Evolutionary conservation across 2,113 vertebrate genomes (phyloP), one percentile per base, ranked within the genome.

Genomic region (Psammodynastes pulverulentus): DNA sequence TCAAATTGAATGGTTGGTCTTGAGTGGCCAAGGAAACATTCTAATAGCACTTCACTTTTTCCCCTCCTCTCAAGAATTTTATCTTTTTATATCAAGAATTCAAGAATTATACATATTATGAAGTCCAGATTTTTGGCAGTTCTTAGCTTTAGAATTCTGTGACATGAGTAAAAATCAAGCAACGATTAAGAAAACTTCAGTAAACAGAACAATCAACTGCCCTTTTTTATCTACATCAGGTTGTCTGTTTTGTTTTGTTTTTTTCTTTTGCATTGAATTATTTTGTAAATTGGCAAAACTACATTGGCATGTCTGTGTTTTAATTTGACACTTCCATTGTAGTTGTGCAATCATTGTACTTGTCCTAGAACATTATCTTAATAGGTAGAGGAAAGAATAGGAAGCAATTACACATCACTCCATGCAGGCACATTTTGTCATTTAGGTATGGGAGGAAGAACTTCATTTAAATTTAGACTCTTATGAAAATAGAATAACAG

Each of bases 391-490:
- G 2, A 88, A 58, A 87, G 52, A 91, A 52, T 72, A 86, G 58
- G 23, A 79, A 88, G 48, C 4, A 67, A 39, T 54, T 45, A 5
- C 51, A 51, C 1, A 0, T 0, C 12, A 39, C 4, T 90, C n/a
- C 48, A 92, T 54, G 1, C 26, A 89, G 87, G 72, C 48, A 13
- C 56, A 53, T 91, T 62, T 89, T 46, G 46, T 89, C 86, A n/a
- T 53, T 93, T 58, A 53, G 54, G 72, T 51, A 24, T 72, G 48
- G 24, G 54, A 89, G 3, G 39, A 58, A 84, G 21, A 46, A 19
- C 49, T 49, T 91, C n/a, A 92, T 93, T 96, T 93, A 46, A 52
- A 87, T 67, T 26, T 88, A 26, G 26, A 29, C 23, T 45, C 34
- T 84, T 34, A 34, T 17, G 34, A 46, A 67, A 39, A 88, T 26